Evolutionary conservation across 2,888 invertebrate species (phyloP), one percentile per base, ranked within the genome.

Genomic region (Mellilla xanthometata): DNA sequence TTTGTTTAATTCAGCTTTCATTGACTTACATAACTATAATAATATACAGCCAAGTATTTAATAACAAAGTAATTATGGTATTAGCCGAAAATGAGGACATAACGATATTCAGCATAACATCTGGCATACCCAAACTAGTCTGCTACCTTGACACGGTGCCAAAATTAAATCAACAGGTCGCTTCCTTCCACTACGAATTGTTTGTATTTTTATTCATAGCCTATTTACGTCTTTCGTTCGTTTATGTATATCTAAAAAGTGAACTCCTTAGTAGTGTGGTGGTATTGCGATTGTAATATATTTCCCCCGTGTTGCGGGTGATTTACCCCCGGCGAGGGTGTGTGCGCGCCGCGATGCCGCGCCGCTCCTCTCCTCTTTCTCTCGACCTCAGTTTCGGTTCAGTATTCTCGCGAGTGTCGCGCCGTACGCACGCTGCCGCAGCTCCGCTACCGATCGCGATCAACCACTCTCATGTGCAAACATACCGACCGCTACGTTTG

Each of bases 401-500:
- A 81, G 82, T 82, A 54, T 39, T 48, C 48, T 62, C 69, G 67
- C 73, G 72, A 57, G 39, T 62, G 55, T 50, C 60, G 68, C 56
- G 59, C 60, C 56, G 44, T 52, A 33, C 56, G 67, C 73, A 72
- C 58, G 54, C 44, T 32, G 22, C n/a, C 24, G 30, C 32, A 30
- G 49, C 51, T 57, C 54, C 12, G 59, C 52, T 59, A 10, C 23
- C 64, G 58, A 54, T 55, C 52, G 63, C 65, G 62, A 66, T 68
- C 64, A 69, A 65, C 28, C 41, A 34, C 30, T 49, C 52, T 49
- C 52, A 59, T 63, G 38, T 58, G 52, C 57, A 57, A 39, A 56
- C 46, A 30, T 31, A 53, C 40, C 40, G 50, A 55, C 43, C 41
- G 39, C 46, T 43, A 46, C 45, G 61, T 64, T 63, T 59, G 56